A percentile compares a stretch with the other conserved stretches of the same genome.
Evolutionary conservation across 2,113 vertebrate species (phyloP).

Genomic region (Calypte anna): DNA sequence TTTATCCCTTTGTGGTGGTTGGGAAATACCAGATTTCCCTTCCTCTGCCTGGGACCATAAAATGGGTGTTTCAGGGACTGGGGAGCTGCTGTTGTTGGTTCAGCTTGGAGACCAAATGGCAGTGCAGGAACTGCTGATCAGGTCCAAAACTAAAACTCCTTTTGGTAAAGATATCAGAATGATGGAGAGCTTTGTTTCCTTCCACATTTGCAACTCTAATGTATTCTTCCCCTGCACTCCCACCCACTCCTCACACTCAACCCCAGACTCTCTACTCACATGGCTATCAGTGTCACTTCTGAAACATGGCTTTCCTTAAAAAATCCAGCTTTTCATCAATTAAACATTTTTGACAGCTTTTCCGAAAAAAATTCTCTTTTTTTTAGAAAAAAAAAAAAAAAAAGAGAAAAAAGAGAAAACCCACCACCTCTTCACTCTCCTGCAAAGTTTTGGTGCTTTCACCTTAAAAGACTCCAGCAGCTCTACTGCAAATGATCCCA

Average conservation of each 20-base stretch:
- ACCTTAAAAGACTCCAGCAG: neutral
- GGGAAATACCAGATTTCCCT: neutral
- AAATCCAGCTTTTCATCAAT: slow-evolving; percentile 69
- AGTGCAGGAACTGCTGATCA: neutral
- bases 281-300: slow-evolving; percentile 67
- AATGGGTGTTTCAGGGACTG: neutral
- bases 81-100: neutral
- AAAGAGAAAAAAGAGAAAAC: too few relatives aligned
- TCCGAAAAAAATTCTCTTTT: slow-evolving; percentile 31
- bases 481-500: rapidly evolving
- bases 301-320: slow-evolving; percentile 43
- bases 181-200: slow-evolving; percentile 16
- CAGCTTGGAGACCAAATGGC: rapidly evolving
- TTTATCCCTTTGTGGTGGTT: too few relatives aligned
- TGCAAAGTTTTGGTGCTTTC: neutral
- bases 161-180: neutral
- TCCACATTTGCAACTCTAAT: slow-evolving; percentile 59
- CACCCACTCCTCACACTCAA: slow-evolving; percentile 55
- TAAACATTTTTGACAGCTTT: slow-evolving; percentile 72
- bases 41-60: neutral
- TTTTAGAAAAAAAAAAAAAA: neutral
- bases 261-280: slow-evolving; percentile 51
- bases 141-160: slow-evolving; percentile 11
- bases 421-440: neutral
- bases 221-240: slow-evolving; percentile 38